Percentiles rank a stretch among this genome's conserved stretches.
Conservation (phyloP, 2,797 vertebrate genomes). For the Syndactyla subalaris region DNA sequence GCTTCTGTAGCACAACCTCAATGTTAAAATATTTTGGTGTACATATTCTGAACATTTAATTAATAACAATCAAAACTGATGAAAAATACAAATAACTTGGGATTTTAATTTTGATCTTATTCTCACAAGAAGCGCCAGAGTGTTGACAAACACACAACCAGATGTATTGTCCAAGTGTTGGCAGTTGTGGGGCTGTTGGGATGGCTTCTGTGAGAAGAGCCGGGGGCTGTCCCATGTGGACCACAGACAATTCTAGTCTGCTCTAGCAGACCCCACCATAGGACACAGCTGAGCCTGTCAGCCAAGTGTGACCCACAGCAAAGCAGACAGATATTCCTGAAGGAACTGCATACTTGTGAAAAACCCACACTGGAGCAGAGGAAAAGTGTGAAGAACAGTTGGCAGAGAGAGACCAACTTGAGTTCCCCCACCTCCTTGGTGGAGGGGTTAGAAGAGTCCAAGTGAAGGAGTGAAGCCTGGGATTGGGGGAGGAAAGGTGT, state of each 20-base stretch:
- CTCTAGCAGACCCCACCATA: neutral
- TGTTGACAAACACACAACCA: neutral
- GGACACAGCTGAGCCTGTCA: neutral
- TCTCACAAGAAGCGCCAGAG: neutral
- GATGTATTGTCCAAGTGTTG: neutral
- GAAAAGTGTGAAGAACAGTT: neutral
- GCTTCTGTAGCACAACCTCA: neutral
- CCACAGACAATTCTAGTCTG: neutral
- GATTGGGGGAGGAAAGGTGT: neutral
- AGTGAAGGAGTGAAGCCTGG: neutral
- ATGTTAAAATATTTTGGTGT: neutral
- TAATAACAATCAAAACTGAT: neutral
- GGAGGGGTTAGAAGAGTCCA: rapidly evolving
- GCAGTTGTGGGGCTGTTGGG: neutral
- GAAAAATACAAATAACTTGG: neutral
- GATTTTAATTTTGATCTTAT: neutral
- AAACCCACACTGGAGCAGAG: neutral
- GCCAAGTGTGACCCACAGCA: neutral
- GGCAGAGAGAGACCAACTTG: neutral
- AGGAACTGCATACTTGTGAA: neutral
- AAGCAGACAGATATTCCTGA: neutral
- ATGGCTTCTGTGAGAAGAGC: neutral
- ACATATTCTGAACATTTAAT: neutral
- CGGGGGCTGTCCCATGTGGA: rapidly evolving
- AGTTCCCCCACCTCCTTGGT: neutral